Conservation (phyloP, 2,888 invertebrate species). For the Horisme vitalbata region DNA sequence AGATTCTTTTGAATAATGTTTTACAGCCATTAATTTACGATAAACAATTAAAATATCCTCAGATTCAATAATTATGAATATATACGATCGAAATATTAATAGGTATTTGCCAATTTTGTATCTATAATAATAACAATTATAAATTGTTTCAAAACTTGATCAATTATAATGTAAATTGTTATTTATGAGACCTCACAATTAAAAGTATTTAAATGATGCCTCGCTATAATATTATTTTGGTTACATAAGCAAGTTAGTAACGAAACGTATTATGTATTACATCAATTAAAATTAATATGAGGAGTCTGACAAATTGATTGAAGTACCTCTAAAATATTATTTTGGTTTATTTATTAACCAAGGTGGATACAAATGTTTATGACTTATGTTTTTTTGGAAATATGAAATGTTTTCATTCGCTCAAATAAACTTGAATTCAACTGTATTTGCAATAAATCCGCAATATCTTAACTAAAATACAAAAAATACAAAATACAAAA, state of each 20-base stretch:
- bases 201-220: background rate
- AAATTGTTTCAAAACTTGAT: slow-evolving; percentile 13
- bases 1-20: slow-evolving; percentile 14
- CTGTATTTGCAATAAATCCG: slow-evolving; percentile 13
- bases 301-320: too few species aligned
- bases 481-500: too few species aligned
- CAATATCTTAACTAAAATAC: too few species aligned
- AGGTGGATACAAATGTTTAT: too few species aligned
- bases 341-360: too few species aligned
- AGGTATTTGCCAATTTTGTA: slow-evolving; percentile 6
- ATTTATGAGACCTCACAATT: slow-evolving; percentile 8
- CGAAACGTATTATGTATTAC: background rate
- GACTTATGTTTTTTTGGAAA: too few species aligned
- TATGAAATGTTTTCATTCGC: too few species aligned
- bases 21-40: slow-evolving; percentile 19
- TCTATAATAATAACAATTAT: slow-evolving; percentile 9
- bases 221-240: background rate
- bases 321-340: too few species aligned
- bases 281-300: too few species aligned
- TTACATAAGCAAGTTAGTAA: background rate
- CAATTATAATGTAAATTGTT: slow-evolving; percentile 9
- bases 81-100: slow-evolving; percentile 11
- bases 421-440: background rate
- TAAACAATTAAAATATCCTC: slow-evolving; percentile 11
- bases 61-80: slow-evolving; percentile 12